These are phyloP conservation scores for Drosophila antonietae DNA, from an alignment of 2,888 invertebrate genomes.

Conservation along the genomic window DNA sequence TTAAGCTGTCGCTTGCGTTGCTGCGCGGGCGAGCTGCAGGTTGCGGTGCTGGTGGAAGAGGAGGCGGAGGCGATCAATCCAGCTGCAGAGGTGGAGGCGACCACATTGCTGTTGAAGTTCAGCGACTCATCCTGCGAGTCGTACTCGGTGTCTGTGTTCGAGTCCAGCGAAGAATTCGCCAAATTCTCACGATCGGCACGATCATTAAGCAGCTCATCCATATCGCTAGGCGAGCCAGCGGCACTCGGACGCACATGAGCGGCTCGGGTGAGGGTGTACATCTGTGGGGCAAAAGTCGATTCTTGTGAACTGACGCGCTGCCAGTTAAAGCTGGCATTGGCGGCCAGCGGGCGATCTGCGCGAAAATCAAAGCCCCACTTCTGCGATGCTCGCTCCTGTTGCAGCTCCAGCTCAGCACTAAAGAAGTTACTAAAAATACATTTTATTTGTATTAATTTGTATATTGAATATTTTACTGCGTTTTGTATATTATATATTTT, in stretches of 20 bases:
- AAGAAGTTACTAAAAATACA: conserved; percentile 71
- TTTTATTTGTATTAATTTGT: not conserved
- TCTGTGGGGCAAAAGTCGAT: conserved; percentile 80
- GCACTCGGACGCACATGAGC: conserved; percentile 81
- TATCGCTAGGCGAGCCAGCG: conserved; percentile 46
- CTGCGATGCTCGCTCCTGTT: conserved; percentile 88
- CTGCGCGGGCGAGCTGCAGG: conserved; percentile 33
- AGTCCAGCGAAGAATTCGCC: conserved; percentile 67
- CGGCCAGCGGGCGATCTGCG: conserved; percentile 78
- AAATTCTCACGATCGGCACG: conserved; percentile 82
- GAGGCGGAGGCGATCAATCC: conserved; percentile 23
- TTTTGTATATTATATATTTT: not conserved
- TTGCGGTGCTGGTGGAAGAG: conserved; percentile 21
- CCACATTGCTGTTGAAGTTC: conserved; percentile 18
- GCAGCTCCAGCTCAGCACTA: conserved; percentile 80
- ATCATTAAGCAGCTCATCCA: conserved; percentile 81
- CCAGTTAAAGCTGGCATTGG: conserved; percentile 82
- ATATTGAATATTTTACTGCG: not conserved
- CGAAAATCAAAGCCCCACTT: conserved; percentile 85
- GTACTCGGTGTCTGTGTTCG: conserved; percentile 79
- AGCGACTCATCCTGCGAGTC: conserved; percentile 83
- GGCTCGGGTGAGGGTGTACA: conserved; percentile 84
- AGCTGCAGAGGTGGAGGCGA: conserved; percentile 55
- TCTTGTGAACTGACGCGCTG: conserved; percentile 83
- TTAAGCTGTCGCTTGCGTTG: conserved; percentile 83